Evolutionary conservation across 2,113 vertebrate species (phyloP).

Genomic region (Baryphthengus martii): DNA sequence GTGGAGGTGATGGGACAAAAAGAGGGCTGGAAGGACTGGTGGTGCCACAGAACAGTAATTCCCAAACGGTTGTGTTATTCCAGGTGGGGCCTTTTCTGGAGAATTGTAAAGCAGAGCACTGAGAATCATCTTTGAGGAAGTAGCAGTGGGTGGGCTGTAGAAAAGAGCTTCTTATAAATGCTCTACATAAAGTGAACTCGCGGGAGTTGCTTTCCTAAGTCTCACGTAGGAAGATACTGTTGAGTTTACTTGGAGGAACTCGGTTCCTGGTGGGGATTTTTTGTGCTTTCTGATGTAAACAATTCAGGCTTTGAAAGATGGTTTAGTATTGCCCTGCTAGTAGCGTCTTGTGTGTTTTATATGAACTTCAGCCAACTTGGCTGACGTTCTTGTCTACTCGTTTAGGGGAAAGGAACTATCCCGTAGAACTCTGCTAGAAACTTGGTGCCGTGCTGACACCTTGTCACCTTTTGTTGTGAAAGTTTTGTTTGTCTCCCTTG

Average conservation of each 20-base stretch:
- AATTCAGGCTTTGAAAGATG: background rate
- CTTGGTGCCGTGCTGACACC: background rate
- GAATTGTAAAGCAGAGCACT: background rate
- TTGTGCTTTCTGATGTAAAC: background rate
- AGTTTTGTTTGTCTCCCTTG: background rate
- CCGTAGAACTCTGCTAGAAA: background rate
- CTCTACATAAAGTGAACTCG: background rate
- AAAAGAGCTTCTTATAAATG: background rate
- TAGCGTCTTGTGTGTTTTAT: background rate
- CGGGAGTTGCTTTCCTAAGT: background rate
- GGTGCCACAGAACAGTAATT: background rate
- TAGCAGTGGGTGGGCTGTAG: conserved; percentile 35
- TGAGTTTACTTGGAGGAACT: background rate
- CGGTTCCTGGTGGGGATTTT: background rate
- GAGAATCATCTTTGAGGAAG: conserved; percentile 31
- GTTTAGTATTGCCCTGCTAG: background rate
- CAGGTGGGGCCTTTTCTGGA: background rate
- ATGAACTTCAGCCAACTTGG: background rate
- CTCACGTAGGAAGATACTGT: background rate
- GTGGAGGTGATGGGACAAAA: background rate
- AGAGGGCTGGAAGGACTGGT: background rate
- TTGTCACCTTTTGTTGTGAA: background rate
- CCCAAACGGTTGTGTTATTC: background rate
- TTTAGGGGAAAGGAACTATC: background rate
- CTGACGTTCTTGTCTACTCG: background rate